phyloP scores from a whole-genome alignment of 2,888 invertebrate genomes.

The Polymixis flavicincta region DNA sequence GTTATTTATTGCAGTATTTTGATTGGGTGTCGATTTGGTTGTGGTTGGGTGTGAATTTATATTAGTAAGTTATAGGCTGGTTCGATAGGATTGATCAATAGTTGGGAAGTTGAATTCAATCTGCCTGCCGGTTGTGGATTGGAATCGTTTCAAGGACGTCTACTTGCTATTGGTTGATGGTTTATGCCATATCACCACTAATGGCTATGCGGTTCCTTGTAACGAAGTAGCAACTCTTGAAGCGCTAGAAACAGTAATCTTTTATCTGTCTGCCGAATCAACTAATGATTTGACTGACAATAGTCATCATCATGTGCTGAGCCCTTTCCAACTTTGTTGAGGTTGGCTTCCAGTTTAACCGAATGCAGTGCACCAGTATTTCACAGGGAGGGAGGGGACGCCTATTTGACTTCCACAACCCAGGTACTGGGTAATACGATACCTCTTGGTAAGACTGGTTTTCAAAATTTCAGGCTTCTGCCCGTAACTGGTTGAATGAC shows the following conservation, averaged over 20 bases:
- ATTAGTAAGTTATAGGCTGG: conserved; percentile 38
- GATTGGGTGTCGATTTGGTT: conserved; percentile 57
- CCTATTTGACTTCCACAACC: too few species aligned
- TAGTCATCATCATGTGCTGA: too few species aligned
- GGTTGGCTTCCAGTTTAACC: too few species aligned
- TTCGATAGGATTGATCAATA: conserved; percentile 46
- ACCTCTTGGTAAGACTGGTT: too few species aligned
- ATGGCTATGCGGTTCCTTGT: not conserved
- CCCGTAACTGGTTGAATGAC: too few species aligned
- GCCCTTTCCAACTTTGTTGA: too few species aligned
- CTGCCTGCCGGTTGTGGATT: conserved; percentile 13
- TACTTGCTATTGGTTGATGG: not conserved
- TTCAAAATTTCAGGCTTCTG: too few species aligned
- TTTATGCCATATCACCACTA: not conserved
- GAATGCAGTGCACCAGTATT: too few species aligned
- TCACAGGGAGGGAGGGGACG: too few species aligned
- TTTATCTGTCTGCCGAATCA: not conserved
- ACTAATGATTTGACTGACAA: not conserved
- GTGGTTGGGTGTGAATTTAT: conserved; percentile 43
- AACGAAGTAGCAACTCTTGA: not conserved
- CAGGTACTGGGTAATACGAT: too few species aligned
- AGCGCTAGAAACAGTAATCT: not conserved
- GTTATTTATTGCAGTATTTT: conserved; percentile 62
- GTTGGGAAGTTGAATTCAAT: conserved; percentile 23
- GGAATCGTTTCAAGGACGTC: conserved; percentile 6